Evolutionary conservation across 64 coral and sea anemone species (phyloP), one percentile per base, ranked within the genome.

Genomic region (Montipora capricornis): DNA sequence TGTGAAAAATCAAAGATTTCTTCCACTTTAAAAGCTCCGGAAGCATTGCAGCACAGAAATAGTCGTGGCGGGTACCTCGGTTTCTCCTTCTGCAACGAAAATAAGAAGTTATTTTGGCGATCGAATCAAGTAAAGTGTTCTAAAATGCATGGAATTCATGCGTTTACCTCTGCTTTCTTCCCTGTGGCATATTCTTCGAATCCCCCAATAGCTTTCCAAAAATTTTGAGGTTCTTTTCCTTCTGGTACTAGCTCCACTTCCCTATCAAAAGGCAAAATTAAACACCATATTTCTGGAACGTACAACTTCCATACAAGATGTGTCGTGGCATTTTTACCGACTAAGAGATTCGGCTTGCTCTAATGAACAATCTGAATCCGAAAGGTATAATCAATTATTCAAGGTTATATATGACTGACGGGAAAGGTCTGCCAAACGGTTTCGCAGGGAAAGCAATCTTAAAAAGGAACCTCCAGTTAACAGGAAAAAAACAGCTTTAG

Each of bases 1-100:
- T 98, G 96, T 24, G 89, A 88, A 87, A 98, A 98, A 66, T 98
- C 96, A 50, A 98, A 58, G 81, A 98, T 89, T 80, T 98, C 96
- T 17, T 98, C 96, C 19, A 98, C 93, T 82, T 67, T 95, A 69
- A 98, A 98, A 5, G 96, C 93, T 3, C 96, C 96, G 15, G 96
- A 98, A 46, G 96, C 92, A 71, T 98, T 95, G 14, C 93, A 98
- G 79, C 93, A 98, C 87, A 95, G 96, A 67, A 95, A 98, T 29
- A 98, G 74, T 57, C 96, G 92, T 29, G 96, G 96, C 7, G 96
- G 96, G 49, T 95, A 98, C 6, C 93, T 95, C 11, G 96, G 93
- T 12, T 84, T 98, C 26, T 98, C 96, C 79, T 98, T 89, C 96
- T 98, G 75, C 20, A 68, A 77, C 20, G 73, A 5, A 76, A 47